phyloP scores from a whole-genome alignment of 2,888 invertebrate species.

The Argyresthia goedartella region DNA sequence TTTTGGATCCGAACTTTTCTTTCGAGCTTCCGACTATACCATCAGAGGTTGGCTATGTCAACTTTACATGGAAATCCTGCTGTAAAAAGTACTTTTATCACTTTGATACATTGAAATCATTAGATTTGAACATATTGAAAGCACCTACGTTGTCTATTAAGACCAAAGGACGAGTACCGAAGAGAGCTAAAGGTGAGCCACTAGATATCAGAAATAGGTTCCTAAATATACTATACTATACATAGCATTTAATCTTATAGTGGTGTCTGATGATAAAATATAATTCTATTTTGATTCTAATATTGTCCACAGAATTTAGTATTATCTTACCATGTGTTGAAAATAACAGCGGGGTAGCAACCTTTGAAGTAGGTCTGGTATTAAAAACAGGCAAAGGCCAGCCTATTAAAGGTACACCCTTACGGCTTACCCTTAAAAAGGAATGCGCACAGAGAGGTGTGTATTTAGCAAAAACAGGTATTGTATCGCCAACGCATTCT shows the following conservation, averaged over 20 bases:
- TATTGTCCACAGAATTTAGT: conserved; percentile 80
- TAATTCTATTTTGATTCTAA: neutral
- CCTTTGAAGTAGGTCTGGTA: conserved; percentile 87
- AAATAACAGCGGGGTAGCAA: conserved; percentile 88
- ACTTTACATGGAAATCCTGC: conserved; percentile 92
- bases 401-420: conserved; percentile 87
- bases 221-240: no score
- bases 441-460: conserved; percentile 95
- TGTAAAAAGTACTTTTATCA: conserved; percentile 86
- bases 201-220: neutral
- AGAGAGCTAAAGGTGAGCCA: conserved; percentile 82
- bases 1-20: conserved; percentile 91
- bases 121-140: conserved; percentile 85
- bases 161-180: conserved; percentile 87
- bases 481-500: conserved; percentile 73
- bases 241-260: neutral
- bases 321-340: conserved; percentile 89
- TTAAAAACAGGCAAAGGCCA: conserved; percentile 85
- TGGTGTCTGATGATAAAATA: neutral
- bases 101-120: conserved; percentile 88
- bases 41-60: conserved; percentile 90
- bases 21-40: conserved; percentile 92
- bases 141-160: conserved; percentile 91
- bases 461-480: conserved; percentile 76
- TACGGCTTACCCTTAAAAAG: conserved; percentile 89